A percentile compares a stretch with the other conserved stretches of the same genome.
Conservation (phyloP, 1,140 invertebrate genomes). For the Spodoptera litura region DNA sequence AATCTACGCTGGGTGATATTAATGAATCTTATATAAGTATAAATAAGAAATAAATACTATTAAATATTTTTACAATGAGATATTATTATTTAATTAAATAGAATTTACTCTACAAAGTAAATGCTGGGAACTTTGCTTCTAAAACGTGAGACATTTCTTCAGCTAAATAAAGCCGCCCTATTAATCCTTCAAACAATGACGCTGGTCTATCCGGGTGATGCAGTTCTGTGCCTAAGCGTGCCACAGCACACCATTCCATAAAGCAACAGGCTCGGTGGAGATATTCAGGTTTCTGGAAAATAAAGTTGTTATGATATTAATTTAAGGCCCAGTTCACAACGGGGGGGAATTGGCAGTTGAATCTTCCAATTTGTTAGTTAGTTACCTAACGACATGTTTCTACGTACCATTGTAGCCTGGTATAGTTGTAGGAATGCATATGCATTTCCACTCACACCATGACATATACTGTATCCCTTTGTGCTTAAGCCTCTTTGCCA, state of each 20-base stretch:
- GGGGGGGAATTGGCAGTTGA: no score
- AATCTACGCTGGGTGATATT: slow-evolving; percentile 56
- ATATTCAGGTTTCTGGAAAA: slow-evolving; percentile 87
- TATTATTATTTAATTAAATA: slow-evolving; percentile 26
- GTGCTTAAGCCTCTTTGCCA: slow-evolving; percentile 95
- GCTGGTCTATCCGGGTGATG: slow-evolving; percentile 91
- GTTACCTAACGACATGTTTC: not conserved
- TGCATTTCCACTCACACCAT: slow-evolving; percentile 96
- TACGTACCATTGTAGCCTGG: slow-evolving; percentile 90
- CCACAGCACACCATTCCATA: slow-evolving; percentile 93
- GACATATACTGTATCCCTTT: slow-evolving; percentile 97
- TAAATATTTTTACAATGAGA: slow-evolving; percentile 42
- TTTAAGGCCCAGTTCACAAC: not conserved
- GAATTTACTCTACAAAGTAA: slow-evolving; percentile 63
- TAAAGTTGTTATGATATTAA: slow-evolving; percentile 13
- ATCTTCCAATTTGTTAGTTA: no score
- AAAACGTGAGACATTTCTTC: slow-evolving; percentile 88
- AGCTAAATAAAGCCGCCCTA: slow-evolving; percentile 91
- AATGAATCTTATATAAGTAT: slow-evolving; percentile 40
- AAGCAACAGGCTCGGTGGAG: slow-evolving; percentile 93
- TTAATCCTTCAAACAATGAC: slow-evolving; percentile 95
- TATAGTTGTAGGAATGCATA: slow-evolving; percentile 95
- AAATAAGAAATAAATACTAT: slow-evolving; percentile 33
- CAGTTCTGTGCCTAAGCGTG: slow-evolving; percentile 89
- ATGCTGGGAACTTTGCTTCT: slow-evolving; percentile 89